A percentile compares a stretch with the other conserved stretches of the same genome.
These are phyloP conservation scores for Acrossocheilus wenchowensis DNA, from an alignment of 2,797 vertebrate genomes.

Conservation along the genomic window DNA sequence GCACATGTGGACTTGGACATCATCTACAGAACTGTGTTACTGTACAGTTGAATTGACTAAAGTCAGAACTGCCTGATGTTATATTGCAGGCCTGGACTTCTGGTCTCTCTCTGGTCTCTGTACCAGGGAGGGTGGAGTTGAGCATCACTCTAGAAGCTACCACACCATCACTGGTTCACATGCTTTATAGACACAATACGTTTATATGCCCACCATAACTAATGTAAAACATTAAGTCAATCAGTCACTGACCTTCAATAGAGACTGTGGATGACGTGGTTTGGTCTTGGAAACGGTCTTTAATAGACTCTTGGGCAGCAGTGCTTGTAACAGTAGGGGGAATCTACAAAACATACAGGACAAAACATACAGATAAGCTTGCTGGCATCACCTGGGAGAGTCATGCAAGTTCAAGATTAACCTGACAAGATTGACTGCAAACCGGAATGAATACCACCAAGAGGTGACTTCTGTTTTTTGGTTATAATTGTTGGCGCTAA, in stretches of 20 bases:
- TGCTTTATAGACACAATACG: slow-evolving; percentile 7
- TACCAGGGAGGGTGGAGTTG: slow-evolving; percentile 12
- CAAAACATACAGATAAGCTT: too few species aligned
- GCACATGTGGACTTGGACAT: slow-evolving; percentile 10
- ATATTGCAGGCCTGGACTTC: slow-evolving; percentile 15
- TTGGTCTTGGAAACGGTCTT: slow-evolving; percentile 13
- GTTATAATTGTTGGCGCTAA: too few species aligned
- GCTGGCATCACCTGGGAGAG: too few species aligned
- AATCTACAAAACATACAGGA: slow-evolving; percentile 19
- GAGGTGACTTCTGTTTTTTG: too few species aligned
- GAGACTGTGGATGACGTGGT: slow-evolving; percentile 29
- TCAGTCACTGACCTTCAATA: slow-evolving; percentile 17
- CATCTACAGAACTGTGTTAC: background rate
- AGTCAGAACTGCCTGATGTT: slow-evolving; percentile 32
- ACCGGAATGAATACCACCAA: too few species aligned
- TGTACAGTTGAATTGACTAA: background rate
- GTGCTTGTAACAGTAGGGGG: slow-evolving; percentile 4
- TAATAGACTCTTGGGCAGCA: slow-evolving; percentile 25
- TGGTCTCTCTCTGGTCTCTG: slow-evolving; percentile 16
- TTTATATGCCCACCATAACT: background rate
- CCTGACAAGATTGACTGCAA: too few species aligned
- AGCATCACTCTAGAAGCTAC: background rate
- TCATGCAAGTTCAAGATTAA: too few species aligned
- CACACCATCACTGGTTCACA: background rate
- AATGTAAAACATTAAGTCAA: background rate